Base-by-base conservation (phyloP, 2,888 invertebrate species). In the Neoaliturus tenellus region DNA sequence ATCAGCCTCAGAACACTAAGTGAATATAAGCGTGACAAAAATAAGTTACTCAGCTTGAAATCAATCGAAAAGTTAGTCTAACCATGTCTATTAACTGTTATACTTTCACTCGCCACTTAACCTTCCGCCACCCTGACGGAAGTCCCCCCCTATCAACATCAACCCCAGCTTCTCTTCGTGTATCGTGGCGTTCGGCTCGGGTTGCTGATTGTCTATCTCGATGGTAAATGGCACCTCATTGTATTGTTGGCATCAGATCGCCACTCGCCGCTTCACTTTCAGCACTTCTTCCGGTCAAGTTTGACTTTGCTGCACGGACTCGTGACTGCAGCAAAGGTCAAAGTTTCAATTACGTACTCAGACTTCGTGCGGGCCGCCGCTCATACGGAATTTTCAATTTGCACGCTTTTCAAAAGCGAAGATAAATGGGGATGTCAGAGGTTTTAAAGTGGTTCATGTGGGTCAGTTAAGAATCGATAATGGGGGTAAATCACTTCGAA, bases 351-450 rank as follows among this genome's bases (percentile, higher is more conserved):
- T 62, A 62, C 62, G 55, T 55, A 55, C 23, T 55, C 55, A 20
- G 62, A 28, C 62, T 25, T 62, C 62, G 62, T 62, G 62, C 62
- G 62, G 55, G 62, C 28, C 62, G 62, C 62, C 62, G 62, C 25
- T 25, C 62, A 8, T 55, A 55, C 23, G 55, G 55, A 28, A 62
- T 62, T 62, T 62, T 28, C 25, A 62, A 62, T 62, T 62, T 62
- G 62, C 62, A 62, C 62, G 62, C 62, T 62, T 62, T 62, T 62
- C 28, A 62, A 62, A 17, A 25, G 5, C 62, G 62, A n/a, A 17
- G 62, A 28, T 28, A 17, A 62, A 62, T 28, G 25, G 28, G 14
- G 28, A 25, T 55, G 5, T 20, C 12, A 55, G 23, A 20, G 55
- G 17, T 28, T 62, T 12, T 62, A 6, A 62, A 28, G 23, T 55